Conservation (phyloP, 2,888 invertebrate species). For the Nephrotoma appendiculata region DNA sequence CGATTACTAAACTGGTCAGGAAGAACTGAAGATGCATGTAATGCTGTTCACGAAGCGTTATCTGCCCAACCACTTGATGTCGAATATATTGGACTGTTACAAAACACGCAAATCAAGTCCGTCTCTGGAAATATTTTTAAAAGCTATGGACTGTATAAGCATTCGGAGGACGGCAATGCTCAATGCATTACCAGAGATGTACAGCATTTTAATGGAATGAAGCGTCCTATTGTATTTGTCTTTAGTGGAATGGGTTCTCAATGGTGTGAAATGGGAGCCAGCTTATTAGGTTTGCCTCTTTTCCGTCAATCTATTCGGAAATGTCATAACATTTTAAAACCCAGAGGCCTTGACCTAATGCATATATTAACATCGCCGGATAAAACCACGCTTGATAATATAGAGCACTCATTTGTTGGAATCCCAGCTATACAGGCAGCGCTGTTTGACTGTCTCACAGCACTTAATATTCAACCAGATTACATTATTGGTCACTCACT, state of each 20-base stretch:
- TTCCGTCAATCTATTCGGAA: conserved; percentile 51
- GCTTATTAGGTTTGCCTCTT: conserved; percentile 56
- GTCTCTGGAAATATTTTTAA: conserved; percentile 55
- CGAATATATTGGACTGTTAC: conserved; percentile 41
- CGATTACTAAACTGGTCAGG: conserved; percentile 63
- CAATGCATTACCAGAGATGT: conserved; percentile 38
- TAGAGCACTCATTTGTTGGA: conserved; percentile 54
- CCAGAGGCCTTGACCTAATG: conserved; percentile 47
- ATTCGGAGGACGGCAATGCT: conserved; percentile 15
- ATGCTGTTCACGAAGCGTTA: conserved; percentile 46
- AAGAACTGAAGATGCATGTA: conserved; percentile 62
- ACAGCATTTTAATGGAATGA: conserved; percentile 44
- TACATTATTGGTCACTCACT: conserved; percentile 47
- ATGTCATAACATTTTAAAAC: conserved; percentile 40
- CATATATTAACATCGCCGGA: conserved; percentile 47
- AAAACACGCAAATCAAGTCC: conserved; percentile 41
- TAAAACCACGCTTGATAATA: conserved; percentile 45
- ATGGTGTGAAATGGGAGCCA: conserved; percentile 71
- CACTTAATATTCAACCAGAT: conserved; percentile 49
- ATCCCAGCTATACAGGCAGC: conserved; percentile 55
- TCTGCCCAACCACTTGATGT: conserved; percentile 44
- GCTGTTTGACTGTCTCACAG: conserved; percentile 44
- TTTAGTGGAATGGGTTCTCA: conserved; percentile 88
- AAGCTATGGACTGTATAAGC: conserved; percentile 47
- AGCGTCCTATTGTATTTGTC: conserved; percentile 70